Evolutionary conservation across 2,797 vertebrate genomes (phyloP).

Genomic region (Cuniculus paca): DNA sequence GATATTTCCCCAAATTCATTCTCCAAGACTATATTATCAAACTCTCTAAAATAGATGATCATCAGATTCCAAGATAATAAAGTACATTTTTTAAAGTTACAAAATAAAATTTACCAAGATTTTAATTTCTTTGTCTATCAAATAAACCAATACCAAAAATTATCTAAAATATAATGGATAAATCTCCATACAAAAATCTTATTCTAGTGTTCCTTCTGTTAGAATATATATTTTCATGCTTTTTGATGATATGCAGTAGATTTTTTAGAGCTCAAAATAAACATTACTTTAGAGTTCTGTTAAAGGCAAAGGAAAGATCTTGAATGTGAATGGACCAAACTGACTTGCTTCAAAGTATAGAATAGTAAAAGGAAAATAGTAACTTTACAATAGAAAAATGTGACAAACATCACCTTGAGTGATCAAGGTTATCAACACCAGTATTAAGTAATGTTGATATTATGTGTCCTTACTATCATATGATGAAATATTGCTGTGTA

Average conservation of each 20-base stretch:
- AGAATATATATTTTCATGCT: background rate
- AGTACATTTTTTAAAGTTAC: background rate
- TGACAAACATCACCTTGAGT: background rate
- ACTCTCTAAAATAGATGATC: background rate
- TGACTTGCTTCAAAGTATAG: background rate
- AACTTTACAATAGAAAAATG: background rate
- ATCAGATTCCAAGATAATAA: background rate
- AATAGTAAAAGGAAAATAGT: background rate
- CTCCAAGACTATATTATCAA: background rate
- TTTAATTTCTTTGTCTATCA: background rate
- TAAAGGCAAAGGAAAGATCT: background rate
- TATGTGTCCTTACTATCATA: background rate
- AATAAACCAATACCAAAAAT: background rate
- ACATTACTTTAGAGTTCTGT: background rate
- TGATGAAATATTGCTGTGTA: background rate
- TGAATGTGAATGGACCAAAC: background rate
- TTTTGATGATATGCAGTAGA: background rate
- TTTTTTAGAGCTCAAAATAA: background rate
- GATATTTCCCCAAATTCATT: slow-evolving; percentile 15
- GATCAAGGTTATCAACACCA: background rate
- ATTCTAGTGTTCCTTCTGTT: background rate
- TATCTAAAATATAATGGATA: background rate
- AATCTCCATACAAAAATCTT: background rate
- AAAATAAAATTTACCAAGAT: background rate
- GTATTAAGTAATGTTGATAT: background rate